These are phyloP conservation scores for Linepithema humile DNA, from an alignment of 1,140 invertebrate genomes.

Conservation along the genomic window DNA sequence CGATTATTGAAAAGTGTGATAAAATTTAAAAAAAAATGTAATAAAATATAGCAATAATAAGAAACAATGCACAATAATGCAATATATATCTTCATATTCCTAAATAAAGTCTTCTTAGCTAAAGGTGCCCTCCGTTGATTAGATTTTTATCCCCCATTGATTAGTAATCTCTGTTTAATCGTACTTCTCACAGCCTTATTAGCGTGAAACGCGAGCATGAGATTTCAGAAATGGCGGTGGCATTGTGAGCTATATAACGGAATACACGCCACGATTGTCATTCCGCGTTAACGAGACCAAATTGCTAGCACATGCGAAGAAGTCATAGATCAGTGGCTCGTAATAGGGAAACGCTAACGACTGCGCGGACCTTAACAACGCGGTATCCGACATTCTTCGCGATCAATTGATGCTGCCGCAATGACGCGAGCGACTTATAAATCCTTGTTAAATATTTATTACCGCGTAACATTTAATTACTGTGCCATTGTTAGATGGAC, in stretches of 20 bases:
- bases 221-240: not conserved
- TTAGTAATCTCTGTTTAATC: not conserved
- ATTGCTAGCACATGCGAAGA: conserved; percentile 35
- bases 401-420: not conserved
- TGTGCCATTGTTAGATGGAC: not conserved
- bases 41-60: no score
- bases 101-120: no score
- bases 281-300: conserved; percentile 49
- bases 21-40: no score
- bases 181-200: not conserved
- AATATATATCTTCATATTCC: no score
- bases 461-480: not conserved
- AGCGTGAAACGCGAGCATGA: not conserved
- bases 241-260: not conserved
- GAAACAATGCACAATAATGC: no score
- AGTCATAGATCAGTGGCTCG: conserved; percentile 28
- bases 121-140: no score
- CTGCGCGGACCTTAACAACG: not conserved
- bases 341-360: conserved; percentile 1
- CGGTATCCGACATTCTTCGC: not conserved
- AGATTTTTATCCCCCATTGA: not conserved
- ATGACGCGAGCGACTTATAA: not conserved
- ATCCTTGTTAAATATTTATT: conserved; percentile 3
- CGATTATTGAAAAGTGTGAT: no score
- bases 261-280: conserved; percentile 18